Conservation (phyloP, 2,888 invertebrate species). For the Pterobdella sp. region DNA sequence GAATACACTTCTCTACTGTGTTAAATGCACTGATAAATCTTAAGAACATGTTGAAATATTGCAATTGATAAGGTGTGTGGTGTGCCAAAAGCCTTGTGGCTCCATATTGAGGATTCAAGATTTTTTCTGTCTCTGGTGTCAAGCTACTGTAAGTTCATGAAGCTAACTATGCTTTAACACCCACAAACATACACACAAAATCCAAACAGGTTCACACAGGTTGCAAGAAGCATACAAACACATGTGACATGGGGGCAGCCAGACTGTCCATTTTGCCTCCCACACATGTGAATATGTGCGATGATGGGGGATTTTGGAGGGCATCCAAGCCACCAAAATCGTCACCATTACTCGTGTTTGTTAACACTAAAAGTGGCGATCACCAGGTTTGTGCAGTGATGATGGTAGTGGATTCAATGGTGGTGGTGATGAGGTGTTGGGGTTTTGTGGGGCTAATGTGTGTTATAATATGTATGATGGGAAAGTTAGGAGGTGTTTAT, state of each 20-base stretch:
- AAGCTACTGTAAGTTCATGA: slow-evolving; percentile 58
- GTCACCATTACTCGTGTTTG: slow-evolving; percentile 84
- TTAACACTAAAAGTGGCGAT: slow-evolving; percentile 95
- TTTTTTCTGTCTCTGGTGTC: slow-evolving; percentile 93
- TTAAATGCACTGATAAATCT: too few species aligned
- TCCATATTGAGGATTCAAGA: slow-evolving; percentile 88
- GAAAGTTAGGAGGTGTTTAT: not conserved
- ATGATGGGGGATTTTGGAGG: slow-evolving; percentile 80
- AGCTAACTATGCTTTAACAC: not conserved
- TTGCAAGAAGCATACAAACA: slow-evolving; percentile 69
- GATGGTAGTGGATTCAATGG: not conserved
- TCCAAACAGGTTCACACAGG: slow-evolving; percentile 68
- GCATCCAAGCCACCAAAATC: slow-evolving; percentile 63
- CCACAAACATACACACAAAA: too few species aligned
- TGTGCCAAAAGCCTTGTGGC: slow-evolving; percentile 92
- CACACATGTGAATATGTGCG: slow-evolving; percentile 78
- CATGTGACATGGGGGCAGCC: slow-evolving; percentile 78
- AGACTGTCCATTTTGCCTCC: slow-evolving; percentile 89
- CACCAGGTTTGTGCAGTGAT: slow-evolving; percentile 61
- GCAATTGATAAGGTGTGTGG: too few species aligned
- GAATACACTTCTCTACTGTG: too few species aligned
- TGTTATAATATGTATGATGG: not conserved
- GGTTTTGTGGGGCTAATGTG: not conserved
- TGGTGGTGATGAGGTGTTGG: not conserved
- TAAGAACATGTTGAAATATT: too few species aligned